These are phyloP conservation scores for Monarcha castaneiventris DNA, from an alignment of 2,113 vertebrate genomes.

Conservation along the genomic window DNA sequence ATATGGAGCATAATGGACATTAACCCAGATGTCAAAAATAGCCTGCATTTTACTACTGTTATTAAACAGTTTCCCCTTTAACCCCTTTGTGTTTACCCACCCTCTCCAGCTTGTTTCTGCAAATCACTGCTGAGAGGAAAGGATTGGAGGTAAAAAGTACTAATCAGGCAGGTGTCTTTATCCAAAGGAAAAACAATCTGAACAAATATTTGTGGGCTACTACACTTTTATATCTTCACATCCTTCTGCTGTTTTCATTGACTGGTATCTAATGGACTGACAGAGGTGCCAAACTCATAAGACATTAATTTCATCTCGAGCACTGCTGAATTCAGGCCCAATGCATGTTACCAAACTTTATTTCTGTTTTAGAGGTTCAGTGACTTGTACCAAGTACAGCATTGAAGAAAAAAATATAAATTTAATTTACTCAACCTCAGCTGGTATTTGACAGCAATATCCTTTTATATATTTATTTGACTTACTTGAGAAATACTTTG, in stretches of 20 bases:
- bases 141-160: slow-evolving; percentile 65
- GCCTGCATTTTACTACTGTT: slow-evolving; percentile 82
- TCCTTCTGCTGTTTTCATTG: slow-evolving; percentile 50
- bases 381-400: neutral
- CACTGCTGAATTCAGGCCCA: slow-evolving; percentile 2
- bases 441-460: slow-evolving; percentile 61
- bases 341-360: neutral
- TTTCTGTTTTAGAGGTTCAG: slow-evolving; percentile 32
- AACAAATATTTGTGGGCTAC: slow-evolving; percentile 66
- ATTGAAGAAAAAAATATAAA: slow-evolving; percentile 48
- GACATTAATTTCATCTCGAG: neutral
- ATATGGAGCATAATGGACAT: slow-evolving; percentile 81
- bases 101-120: slow-evolving; percentile 75
- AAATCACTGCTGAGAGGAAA: slow-evolving; percentile 73
- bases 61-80: slow-evolving; percentile 84
- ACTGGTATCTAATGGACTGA: slow-evolving; percentile 24
- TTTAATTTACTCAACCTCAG: slow-evolving; percentile 41
- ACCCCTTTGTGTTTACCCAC: slow-evolving; percentile 78
- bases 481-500: slow-evolving; percentile 29
- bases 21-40: slow-evolving; percentile 85
- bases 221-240: slow-evolving; percentile 56
- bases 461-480: slow-evolving; percentile 36
- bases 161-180: slow-evolving; percentile 77
- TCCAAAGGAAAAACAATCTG: slow-evolving; percentile 75
- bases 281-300: neutral